These are phyloP conservation scores for Homalodisca vitripennis DNA, from an alignment of 1,140 invertebrate genomes.

Conservation along the genomic window DNA sequence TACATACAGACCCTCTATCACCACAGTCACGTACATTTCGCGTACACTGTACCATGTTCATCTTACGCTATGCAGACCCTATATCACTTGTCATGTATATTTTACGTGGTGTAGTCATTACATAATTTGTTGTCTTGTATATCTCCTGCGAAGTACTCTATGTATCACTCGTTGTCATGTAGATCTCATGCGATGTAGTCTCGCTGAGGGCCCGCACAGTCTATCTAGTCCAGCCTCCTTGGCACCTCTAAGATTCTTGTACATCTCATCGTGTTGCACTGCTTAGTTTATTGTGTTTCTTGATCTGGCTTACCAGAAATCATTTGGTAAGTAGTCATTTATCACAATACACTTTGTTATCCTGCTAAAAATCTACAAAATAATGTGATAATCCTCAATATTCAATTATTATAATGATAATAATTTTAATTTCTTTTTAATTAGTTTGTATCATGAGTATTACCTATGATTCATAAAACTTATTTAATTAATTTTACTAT, in stretches of 20 bases:
- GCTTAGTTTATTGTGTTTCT: background rate
- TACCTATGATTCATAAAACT: background rate
- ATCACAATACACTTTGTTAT: background rate
- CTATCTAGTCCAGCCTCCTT: constrained; percentile 42
- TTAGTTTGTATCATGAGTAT: background rate
- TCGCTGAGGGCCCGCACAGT: constrained; percentile 27
- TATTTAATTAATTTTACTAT: too few species aligned
- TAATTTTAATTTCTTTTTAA: background rate
- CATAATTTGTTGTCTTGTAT: background rate
- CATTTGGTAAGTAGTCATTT: background rate
- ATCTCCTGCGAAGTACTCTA: background rate
- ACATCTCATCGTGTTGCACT: background rate
- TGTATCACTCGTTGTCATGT: constrained; percentile 8
- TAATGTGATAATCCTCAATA: background rate
- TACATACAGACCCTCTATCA: background rate
- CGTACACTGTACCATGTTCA: background rate
- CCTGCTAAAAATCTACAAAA: background rate
- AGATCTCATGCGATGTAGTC: constrained; percentile 17
- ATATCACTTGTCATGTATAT: background rate
- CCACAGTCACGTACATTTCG: background rate
- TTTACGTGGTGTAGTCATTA: background rate
- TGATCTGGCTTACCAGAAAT: background rate
- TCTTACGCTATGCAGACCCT: background rate
- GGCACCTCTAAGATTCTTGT: background rate
- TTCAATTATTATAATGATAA: background rate